Percentiles rank a stretch among this genome's conserved stretches.
These are phyloP conservation scores for Coilia nasus DNA, from an alignment of 2,797 vertebrate species.

Conservation along the genomic window DNA sequence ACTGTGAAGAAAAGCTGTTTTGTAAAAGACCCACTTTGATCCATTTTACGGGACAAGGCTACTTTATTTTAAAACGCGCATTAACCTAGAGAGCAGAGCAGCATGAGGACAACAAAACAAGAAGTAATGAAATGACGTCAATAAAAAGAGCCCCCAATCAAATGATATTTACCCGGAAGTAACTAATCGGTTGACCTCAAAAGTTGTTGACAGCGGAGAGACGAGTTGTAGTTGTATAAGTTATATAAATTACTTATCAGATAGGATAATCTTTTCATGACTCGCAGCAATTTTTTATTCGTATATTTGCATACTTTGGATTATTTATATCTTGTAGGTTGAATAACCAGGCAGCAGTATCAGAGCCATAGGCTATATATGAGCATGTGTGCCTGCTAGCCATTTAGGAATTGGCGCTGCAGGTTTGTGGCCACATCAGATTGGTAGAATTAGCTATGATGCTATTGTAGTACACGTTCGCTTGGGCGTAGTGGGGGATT, in stretches of 20 bases:
- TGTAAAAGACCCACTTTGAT: slow-evolving; percentile 31
- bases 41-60: slow-evolving; percentile 25
- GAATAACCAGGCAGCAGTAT: not conserved
- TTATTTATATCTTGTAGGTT: not conserved
- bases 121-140: not conserved
- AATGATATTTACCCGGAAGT: slow-evolving; percentile 37
- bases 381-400: not conserved
- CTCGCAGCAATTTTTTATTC: not conserved
- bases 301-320: not conserved
- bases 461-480: slow-evolving; percentile 13
- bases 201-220: slow-evolving; percentile 8
- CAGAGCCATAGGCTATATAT: no score
- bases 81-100: not conserved
- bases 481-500: not conserved
- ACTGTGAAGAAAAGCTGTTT: slow-evolving; percentile 56
- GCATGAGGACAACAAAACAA: not conserved
- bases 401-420: slow-evolving; percentile 8
- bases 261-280: not conserved
- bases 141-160: not conserved
- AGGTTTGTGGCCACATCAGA: not conserved
- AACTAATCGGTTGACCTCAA: slow-evolving; percentile 9
- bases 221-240: slow-evolving; percentile 16
- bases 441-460: slow-evolving; percentile 16
- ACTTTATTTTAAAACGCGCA: not conserved
- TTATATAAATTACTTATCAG: slow-evolving; percentile 13